These are phyloP conservation scores for Tyria jacobaeae DNA, from an alignment of 2,888 invertebrate species.

Conservation along the genomic window DNA sequence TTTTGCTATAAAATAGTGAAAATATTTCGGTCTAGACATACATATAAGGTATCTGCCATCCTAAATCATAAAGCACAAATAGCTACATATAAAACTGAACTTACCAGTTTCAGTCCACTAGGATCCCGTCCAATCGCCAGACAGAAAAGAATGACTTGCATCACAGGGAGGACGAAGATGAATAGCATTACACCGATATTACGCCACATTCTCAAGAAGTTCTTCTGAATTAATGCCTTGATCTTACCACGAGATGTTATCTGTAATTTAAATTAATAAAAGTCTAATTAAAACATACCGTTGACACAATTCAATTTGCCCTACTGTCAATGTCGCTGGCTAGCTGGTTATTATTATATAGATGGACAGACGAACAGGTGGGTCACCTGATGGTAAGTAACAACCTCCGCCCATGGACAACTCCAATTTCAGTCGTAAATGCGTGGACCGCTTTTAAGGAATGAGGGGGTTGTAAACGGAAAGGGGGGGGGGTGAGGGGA, in stretches of 20 bases:
- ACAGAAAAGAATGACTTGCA: slow-evolving; percentile 97
- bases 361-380: too few relatives aligned
- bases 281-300: neutral
- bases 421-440: too few relatives aligned
- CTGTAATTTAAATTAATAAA: slow-evolving; percentile 59
- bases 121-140: slow-evolving; percentile 96
- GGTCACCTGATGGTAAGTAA: too few relatives aligned
- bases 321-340: neutral
- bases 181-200: slow-evolving; percentile 97
- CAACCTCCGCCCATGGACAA: too few relatives aligned
- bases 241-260: slow-evolving; percentile 94
- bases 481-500: too few relatives aligned
- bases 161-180: slow-evolving; percentile 96
- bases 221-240: slow-evolving; percentile 94
- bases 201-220: slow-evolving; percentile 96
- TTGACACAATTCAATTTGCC: neutral
- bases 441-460: too few relatives aligned
- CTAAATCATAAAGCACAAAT: too few relatives aligned
- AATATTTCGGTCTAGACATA: too few relatives aligned
- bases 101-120: slow-evolving; percentile 92
- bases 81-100: slow-evolving; percentile 67
- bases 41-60: too few relatives aligned
- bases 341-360: too few relatives aligned
- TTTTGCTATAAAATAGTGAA: too few relatives aligned
- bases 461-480: too few relatives aligned